phyloP scores from a whole-genome alignment of 1,140 invertebrate species.

The Camponotus pennsylvanicus region DNA sequence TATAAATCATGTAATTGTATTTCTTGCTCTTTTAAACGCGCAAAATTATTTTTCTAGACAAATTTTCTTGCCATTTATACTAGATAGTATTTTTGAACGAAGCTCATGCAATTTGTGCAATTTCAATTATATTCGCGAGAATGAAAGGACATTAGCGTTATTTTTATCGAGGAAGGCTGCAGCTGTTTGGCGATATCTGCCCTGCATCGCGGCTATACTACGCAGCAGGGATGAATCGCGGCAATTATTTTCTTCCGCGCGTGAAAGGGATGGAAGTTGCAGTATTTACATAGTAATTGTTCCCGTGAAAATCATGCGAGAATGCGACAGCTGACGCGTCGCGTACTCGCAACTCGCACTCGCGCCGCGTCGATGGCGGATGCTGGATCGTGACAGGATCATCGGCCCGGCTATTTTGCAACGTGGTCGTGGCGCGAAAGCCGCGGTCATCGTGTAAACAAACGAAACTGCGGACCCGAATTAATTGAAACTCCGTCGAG shows the following conservation, averaged over 20 bases:
- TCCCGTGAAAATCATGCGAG: constrained; percentile 49
- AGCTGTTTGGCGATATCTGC: constrained; percentile 30
- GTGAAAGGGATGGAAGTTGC: constrained; percentile 9
- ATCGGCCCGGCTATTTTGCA: constrained; percentile 68
- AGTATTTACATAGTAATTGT: constrained; percentile 59
- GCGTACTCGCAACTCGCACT: constrained; percentile 15
- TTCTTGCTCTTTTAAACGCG: background rate
- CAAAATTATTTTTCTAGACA: background rate
- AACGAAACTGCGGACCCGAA: constrained; percentile 66
- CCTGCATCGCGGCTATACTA: background rate
- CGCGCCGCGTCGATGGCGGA: constrained; percentile 25
- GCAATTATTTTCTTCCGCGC: constrained; percentile 55
- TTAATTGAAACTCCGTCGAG: constrained; percentile 73
- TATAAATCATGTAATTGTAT: background rate
- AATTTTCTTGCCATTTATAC: background rate
- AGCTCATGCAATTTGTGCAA: background rate
- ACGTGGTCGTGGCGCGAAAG: constrained; percentile 45
- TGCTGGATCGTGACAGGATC: constrained; percentile 63
- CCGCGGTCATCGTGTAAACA: constrained; percentile 65
- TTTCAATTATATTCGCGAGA: background rate
- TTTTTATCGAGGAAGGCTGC: background rate
- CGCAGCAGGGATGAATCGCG: constrained; percentile 5
- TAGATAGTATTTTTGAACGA: background rate
- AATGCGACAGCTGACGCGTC: constrained; percentile 52
- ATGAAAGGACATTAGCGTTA: background rate